Evolutionary conservation across 2,888 invertebrate species (phyloP), one percentile per base, ranked within the genome.

Genomic region (Thelaira solivaga): DNA sequence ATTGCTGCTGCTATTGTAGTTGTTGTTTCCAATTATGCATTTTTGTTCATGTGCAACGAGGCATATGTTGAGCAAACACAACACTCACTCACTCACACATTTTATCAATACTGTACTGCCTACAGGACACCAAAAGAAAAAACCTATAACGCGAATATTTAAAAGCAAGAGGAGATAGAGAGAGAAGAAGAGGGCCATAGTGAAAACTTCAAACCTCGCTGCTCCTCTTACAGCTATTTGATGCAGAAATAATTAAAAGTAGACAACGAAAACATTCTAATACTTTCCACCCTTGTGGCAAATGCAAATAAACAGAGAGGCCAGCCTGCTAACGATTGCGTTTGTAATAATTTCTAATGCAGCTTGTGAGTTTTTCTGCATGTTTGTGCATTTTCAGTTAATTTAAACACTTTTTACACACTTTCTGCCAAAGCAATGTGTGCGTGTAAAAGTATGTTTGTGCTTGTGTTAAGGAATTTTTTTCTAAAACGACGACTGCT

Each of bases 161-260:
- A 51, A 62, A 29, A 45, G 36, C 16, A 43, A 13, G 18, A 31
- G 24, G 4, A 22, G 29, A 29, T 2, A 20, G 34, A 36, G 55
- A 18, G 55, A 34, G 67, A 29, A 22, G 45, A n/a, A 43, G 29
- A 43, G 22, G 20, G 7, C 13, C 16, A 16, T 36, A 36, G 8
- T 10, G 18, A 1, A 29, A 43, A 55, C 2, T 22, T 1, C 22
- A 13, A 36, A 59, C 31, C 64, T 53, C 57, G 47, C 36, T 57
- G 47, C 73, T 73, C 41, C 47, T 47, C 67, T 55, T 7, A 43
- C 29, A n/a, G n/a, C 55, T 45, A 53, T 62, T 59, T 65, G 39
- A 61, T 74, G 74, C 64, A 73, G 74, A 71, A 64, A 59, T 74
- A 72, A 53, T 73, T 65, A 45, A 26, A 68, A 41, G n/a, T n/a